Base-by-base conservation (phyloP, 2,888 invertebrate genomes). In the Pyrochroa serraticornis region DNA sequence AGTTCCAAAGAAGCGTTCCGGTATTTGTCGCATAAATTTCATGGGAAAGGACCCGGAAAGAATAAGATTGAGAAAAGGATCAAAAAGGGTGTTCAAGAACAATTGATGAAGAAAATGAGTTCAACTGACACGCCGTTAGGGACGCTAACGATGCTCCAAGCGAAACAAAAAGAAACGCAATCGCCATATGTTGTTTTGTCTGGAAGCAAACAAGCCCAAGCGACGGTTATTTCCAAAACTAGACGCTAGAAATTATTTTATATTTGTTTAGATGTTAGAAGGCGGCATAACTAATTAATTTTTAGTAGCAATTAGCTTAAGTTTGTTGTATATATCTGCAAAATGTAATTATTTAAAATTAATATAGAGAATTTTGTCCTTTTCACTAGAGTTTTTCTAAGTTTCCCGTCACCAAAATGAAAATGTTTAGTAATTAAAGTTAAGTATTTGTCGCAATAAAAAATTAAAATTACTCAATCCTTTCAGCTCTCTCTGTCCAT, bases 1-100 rank as follows among this genome's bases (percentile, higher is more conserved):
- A 92, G 91, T 72, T 89, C 92, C 53, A 99, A 99, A 80, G 98
- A 99, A 82, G 98, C 99, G 9, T 75, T 75, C 47, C 62, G 93
- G 66, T 94, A 95, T 82, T 84, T 98, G 50, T 96, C 95, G 14
- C 98, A 97, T 80, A 96, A 97, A 82, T 99, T 99, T 83, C 99
- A 99, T 82, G 99, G 99, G 48, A 98, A 99, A 82, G 97, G 97
- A 1, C 97, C 98, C 12, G 98, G 99, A 50, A 99, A 99, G 80
- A 97, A 96, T 82, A 99, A 99, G 82, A 88, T 90, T 70, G 98
- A 99, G 81, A 99, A 99, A 77, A 85, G 97, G 65, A 87, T 94
- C 81, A 95, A 96, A 81, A 97, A 98, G 80, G 84, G 88, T 63
- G 92, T 95, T 72, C 97, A 97, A 77, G 95, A 96, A 79, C 78